These are phyloP conservation scores for Lepidocyrtinus sp. DNA, from an alignment of 2,888 invertebrate species.

Conservation along the genomic window DNA sequence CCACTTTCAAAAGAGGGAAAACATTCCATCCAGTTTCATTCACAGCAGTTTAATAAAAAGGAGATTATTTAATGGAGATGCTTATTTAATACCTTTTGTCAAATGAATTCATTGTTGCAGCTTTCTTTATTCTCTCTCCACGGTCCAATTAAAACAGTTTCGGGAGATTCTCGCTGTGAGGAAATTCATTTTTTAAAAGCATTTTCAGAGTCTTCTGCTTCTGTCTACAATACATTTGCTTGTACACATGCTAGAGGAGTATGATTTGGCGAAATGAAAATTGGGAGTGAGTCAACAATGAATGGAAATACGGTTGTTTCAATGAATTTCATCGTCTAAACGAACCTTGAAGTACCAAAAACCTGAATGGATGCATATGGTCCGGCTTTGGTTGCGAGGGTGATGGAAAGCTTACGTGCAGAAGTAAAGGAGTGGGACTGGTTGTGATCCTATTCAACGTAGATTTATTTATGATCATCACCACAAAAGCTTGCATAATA, in stretches of 20 bases:
- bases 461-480: slow-evolving; percentile 51
- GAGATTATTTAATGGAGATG: slow-evolving; percentile 31
- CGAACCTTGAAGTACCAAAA: slow-evolving; percentile 32
- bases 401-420: too few species aligned
- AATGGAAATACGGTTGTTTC: slow-evolving; percentile 36
- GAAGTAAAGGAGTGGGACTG: slow-evolving; percentile 50
- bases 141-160: slow-evolving; percentile 67
- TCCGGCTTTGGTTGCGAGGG: not conserved
- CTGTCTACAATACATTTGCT: too few species aligned
- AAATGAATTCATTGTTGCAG: slow-evolving; percentile 46
- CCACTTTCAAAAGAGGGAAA: slow-evolving; percentile 22
- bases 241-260: too few species aligned
- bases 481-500: slow-evolving; percentile 41
- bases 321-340: slow-evolving; percentile 18
- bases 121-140: slow-evolving; percentile 35
- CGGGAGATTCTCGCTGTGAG: slow-evolving; percentile 11
- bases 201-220: too few species aligned
- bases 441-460: slow-evolving; percentile 53
- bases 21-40: slow-evolving; percentile 52
- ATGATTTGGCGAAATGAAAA: slow-evolving; percentile 55
- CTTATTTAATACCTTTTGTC: slow-evolving; percentile 46
- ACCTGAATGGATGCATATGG: not conserved
- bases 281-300: slow-evolving; percentile 28
- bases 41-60: slow-evolving; percentile 33
- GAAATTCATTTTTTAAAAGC: slow-evolving; percentile 22